Evolutionary conservation across 1,140 invertebrate species (phyloP).

Genomic region (Coenobita brevimanus): DNA sequence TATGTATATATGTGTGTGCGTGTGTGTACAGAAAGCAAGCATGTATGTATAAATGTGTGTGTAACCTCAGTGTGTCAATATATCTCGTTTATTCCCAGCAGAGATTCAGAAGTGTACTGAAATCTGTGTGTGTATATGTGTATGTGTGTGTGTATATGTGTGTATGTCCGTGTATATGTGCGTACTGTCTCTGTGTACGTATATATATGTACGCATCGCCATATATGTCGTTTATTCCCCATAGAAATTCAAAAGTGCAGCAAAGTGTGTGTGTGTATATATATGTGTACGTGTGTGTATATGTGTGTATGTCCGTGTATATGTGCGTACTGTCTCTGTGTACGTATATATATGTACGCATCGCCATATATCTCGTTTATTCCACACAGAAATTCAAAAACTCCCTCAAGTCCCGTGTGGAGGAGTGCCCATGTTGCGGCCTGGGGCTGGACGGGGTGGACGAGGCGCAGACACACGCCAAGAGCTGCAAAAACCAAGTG

Average conservation of each 20-base stretch:
- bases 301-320: too few species aligned
- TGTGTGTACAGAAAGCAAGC: too few species aligned
- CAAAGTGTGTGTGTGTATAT: background rate
- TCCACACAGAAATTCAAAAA: conserved; percentile 42
- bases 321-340: background rate
- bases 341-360: background rate
- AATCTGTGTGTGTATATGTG: background rate
- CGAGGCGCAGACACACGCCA: conserved; percentile 1
- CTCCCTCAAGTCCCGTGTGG: conserved; percentile 25
- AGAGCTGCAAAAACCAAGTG: background rate
- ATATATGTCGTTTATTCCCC: background rate
- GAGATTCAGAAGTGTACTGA: background rate
- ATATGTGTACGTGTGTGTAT: background rate
- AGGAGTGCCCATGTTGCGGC: conserved; percentile 45
- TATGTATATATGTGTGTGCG: too few species aligned
- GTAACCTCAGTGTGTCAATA: too few species aligned
- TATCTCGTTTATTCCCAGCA: background rate
- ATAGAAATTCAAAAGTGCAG: background rate
- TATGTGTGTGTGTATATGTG: too few species aligned
- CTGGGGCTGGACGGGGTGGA: conserved; percentile 28
- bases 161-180: too few species aligned
- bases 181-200: too few species aligned
- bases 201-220: too few species aligned
- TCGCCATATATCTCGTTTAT: background rate
- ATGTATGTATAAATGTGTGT: too few species aligned